phyloP scores from a whole-genome alignment of 2,797 vertebrate genomes.

The Sorex maritimensis region DNA sequence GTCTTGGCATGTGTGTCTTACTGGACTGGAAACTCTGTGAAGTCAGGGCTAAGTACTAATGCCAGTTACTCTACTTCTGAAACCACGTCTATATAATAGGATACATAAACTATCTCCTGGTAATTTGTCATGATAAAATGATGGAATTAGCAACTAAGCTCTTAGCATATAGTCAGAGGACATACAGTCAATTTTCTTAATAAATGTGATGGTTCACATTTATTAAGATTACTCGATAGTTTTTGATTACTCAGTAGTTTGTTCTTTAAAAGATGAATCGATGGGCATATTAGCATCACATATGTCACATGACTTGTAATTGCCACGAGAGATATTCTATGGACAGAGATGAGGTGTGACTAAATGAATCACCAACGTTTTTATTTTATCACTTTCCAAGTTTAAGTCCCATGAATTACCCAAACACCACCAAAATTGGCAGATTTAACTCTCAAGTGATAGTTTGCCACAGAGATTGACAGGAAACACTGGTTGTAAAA shows the following conservation, averaged over 20 bases:
- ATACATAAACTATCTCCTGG: background rate
- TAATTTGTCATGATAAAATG: background rate
- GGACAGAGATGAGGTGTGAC: background rate
- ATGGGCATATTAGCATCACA: background rate
- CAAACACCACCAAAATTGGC: background rate
- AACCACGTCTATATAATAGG: background rate
- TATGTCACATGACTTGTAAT: too few relatives aligned
- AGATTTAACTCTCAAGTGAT: conserved; percentile 22
- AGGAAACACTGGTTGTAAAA: background rate
- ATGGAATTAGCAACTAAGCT: background rate
- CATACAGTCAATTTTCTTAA: background rate
- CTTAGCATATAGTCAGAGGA: background rate
- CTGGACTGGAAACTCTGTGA: background rate
- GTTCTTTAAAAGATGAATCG: background rate
- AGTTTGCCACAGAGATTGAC: background rate
- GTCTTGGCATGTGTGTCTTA: background rate
- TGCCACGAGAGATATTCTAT: background rate
- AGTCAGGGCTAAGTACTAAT: background rate
- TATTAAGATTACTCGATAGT: background rate
- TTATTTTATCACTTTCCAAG: conserved; percentile 10
- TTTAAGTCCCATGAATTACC: conserved; percentile 5
- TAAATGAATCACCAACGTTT: background rate
- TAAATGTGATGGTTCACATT: background rate
- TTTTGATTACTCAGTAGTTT: background rate
- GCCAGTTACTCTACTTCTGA: background rate